phyloP scores from a whole-genome alignment of 2,797 vertebrate species.

The Lutjanus campechanus region DNA sequence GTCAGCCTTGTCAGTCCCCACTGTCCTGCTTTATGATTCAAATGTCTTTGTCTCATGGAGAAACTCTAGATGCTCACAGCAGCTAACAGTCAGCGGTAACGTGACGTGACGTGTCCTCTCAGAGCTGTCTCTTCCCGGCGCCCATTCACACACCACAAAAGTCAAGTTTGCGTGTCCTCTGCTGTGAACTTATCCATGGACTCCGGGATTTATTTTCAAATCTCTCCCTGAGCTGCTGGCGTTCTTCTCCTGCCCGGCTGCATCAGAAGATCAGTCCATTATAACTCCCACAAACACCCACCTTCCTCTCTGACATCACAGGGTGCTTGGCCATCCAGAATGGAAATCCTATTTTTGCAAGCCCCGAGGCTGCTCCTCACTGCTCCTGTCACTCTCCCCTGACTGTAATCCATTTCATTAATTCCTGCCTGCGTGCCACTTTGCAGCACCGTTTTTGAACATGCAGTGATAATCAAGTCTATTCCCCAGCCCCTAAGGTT shows the following conservation, averaged over 20 bases:
- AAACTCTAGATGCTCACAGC: neutral
- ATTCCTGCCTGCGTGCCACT: slow-evolving; percentile 39
- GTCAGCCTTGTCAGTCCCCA: slow-evolving; percentile 15
- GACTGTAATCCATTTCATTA: slow-evolving; percentile 48
- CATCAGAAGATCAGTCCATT: slow-evolving; percentile 31
- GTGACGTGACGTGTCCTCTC: slow-evolving; percentile 18
- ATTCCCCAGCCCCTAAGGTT: slow-evolving; percentile 18
- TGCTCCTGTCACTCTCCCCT: slow-evolving; percentile 37
- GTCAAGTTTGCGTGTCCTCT: slow-evolving; percentile 14
- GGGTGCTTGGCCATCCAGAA: slow-evolving; percentile 11
- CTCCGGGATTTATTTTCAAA: slow-evolving; percentile 29
- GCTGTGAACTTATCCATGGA: neutral
- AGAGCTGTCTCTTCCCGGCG: neutral
- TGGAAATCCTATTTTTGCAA: slow-evolving; percentile 43
- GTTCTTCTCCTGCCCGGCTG: slow-evolving; percentile 17
- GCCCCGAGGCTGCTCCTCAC: slow-evolving; percentile 30
- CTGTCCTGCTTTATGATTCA: slow-evolving; percentile 2
- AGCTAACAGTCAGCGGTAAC: slow-evolving; percentile 17
- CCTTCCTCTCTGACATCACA: slow-evolving; percentile 23
- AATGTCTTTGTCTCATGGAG: slow-evolving; percentile 8
- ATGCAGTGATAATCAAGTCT: slow-evolving; percentile 32
- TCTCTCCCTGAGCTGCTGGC: slow-evolving; percentile 17
- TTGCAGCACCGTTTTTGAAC: slow-evolving; percentile 14
- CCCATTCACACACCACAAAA: neutral
- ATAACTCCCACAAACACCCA: too few relatives aligned